Base-by-base conservation (phyloP, 1,140 invertebrate species). In the Drosophila nigromelanica region DNA sequence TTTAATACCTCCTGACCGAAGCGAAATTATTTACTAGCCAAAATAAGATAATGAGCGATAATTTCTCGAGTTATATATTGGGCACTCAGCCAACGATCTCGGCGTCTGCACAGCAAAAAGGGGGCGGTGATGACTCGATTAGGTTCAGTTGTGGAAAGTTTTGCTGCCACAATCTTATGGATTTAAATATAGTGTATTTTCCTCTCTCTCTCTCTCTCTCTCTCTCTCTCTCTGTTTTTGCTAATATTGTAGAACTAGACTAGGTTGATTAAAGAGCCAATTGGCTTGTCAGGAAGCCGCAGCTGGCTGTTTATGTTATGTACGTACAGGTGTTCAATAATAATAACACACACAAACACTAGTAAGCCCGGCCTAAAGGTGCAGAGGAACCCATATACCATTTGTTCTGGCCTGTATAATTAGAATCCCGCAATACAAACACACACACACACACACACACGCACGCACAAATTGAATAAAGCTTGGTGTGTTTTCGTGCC, bases 21-120 rank as follows among this genome's bases (percentile, higher is more conserved):
- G 71, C 78, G 68, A 79, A 86, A 86, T 87, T 78, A 87, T 76
- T 80, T 82, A 70, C 78, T 78, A 78, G 71, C 82, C 61, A 18
- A 64, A 74, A 81, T 68, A 63, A 75, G 58, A 76, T 78, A 81
- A 86, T 80, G 71, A 86, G 74, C 63, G 51, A 70, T 86, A 78
- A 86, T 86, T 81, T 73, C 59, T 39, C 45, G 40, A 58, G 55
- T 58, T 58, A 58, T 58, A 58, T 58, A 58, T 60, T 60, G 58
- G 14, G 30, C 58, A 47, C 58, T 60, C 58, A 35, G 12, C 10
- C 40, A 42, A 14, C 52, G 39, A 55, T 42, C 37, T 40, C 6
- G 11, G 12, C 10, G 45, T 47, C 18, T 24, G 10, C 18, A 21
- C 11, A 18, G 7, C 4, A 21, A 52, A 2, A 11, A 39, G 21